Evolutionary conservation across 2,797 vertebrate species (phyloP), one percentile per base, ranked within the genome.

Genomic region (Typhlichthys subterraneus): DNA sequence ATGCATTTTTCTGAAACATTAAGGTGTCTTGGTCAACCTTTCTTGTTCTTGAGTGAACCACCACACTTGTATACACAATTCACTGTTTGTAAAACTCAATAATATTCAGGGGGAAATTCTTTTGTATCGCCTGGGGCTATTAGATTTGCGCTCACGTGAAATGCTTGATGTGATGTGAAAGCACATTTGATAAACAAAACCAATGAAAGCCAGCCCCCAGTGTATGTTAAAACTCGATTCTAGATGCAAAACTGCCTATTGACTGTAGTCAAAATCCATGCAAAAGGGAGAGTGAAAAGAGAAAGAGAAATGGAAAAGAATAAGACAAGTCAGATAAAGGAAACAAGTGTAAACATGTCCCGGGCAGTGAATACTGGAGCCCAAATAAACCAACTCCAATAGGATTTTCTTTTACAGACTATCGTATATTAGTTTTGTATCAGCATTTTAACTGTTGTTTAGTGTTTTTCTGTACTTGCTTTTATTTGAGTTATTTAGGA

Each of bases 221-320:
- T 45, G 38, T 57, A 11, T 53, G 49, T 31, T 62, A 71, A 80
- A 86, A 86, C 75, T 79, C 79, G 12, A 80, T 73, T 72, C 82
- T 82, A 69, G 76, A 90, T 90, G 88, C 87, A 89, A 90, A 90
- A 85, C 85, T 87, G 79, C 84, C 91, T 85, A 83, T 86, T 82
- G 87, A 90, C 86, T 90, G 73, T 80, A 90, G 87, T 91, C 87
- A 88, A 88, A 91, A 89, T 86, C 85, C 89, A 93, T 93, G 92
- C 90, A 93, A 93, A 94, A 73, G 84, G 56, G 48, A 61, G 63
- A 46, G 54, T 45, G 49, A 55, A 52, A 63, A 47, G 46, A 63
- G 23, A 52, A 45, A 55, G 59, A 65, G 79, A 70, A 6, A 31
- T 12, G 19, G 12, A 29, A 17, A n/a, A 17, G 52, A 33, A 33